phyloP scores from a whole-genome alignment of 2,113 vertebrate species.

The Thryonomys swinderianus region DNA sequence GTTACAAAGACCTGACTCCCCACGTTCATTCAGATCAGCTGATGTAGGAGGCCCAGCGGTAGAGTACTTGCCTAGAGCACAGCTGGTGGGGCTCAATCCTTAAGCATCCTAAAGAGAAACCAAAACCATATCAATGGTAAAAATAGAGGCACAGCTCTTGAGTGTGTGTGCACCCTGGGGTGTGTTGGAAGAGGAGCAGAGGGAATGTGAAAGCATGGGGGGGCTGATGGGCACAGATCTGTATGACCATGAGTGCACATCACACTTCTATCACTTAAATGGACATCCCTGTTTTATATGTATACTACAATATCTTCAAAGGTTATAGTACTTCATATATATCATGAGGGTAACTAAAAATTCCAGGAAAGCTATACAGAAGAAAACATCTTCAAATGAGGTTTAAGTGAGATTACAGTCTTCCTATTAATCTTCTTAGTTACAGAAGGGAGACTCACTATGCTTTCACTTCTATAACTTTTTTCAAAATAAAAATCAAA shows the following conservation, averaged over 20 bases:
- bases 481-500: slow-evolving; percentile 50
- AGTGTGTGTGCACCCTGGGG: not conserved
- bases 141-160: not conserved
- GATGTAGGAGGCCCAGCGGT: not conserved
- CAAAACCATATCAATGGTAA: not conserved
- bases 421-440: not conserved
- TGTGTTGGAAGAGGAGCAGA: not conserved
- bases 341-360: not conserved
- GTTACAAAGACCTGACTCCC: not conserved
- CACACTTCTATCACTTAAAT: not conserved
- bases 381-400: not conserved
- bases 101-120: not conserved
- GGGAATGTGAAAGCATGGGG: not conserved
- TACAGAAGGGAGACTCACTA: not conserved
- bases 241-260: not conserved
- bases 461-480: not conserved
- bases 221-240: not conserved
- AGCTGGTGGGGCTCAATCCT: too few species aligned
- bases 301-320: not conserved
- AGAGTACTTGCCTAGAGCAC: not conserved
- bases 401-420: not conserved
- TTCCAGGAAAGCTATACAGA: not conserved
- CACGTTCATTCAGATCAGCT: not conserved
- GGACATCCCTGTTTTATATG: not conserved
- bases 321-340: not conserved